Conservation (phyloP, 2,113 vertebrate species). For the Nicator chloris region DNA sequence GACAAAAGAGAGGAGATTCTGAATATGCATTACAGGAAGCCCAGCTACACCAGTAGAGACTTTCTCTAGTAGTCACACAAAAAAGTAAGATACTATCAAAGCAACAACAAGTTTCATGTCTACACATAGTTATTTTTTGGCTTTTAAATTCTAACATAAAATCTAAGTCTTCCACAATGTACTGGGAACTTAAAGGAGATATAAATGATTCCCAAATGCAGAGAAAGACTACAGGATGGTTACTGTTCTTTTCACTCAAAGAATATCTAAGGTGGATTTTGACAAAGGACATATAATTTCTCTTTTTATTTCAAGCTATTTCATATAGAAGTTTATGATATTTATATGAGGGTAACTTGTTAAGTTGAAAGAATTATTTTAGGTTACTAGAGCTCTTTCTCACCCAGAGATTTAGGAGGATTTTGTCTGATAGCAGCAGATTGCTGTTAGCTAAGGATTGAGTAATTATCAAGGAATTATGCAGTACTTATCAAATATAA, state of each 20-base stretch:
- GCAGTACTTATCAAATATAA: slow-evolving; percentile 18
- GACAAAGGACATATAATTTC: neutral
- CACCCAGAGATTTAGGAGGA: neutral
- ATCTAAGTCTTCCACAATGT: neutral
- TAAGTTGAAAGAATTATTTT: neutral
- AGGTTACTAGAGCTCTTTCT: neutral
- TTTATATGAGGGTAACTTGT: neutral
- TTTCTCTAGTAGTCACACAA: neutral
- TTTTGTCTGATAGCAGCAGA: neutral
- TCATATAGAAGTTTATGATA: neutral
- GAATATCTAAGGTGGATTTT: neutral
- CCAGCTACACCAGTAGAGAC: neutral
- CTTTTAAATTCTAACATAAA: neutral
- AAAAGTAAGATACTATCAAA: neutral
- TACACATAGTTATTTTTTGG: neutral
- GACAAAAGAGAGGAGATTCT: neutral
- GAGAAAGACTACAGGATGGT: neutral
- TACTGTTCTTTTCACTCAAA: neutral
- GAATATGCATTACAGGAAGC: neutral
- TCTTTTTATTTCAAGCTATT: neutral
- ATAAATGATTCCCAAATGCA: neutral
- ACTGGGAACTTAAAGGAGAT: neutral
- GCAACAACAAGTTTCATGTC: neutral
- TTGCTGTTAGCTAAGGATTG: slow-evolving; percentile 4
- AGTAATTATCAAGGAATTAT: slow-evolving; percentile 45